Conservation (phyloP, 2,797 vertebrate genomes). For the Phalanger gymnotis region DNA sequence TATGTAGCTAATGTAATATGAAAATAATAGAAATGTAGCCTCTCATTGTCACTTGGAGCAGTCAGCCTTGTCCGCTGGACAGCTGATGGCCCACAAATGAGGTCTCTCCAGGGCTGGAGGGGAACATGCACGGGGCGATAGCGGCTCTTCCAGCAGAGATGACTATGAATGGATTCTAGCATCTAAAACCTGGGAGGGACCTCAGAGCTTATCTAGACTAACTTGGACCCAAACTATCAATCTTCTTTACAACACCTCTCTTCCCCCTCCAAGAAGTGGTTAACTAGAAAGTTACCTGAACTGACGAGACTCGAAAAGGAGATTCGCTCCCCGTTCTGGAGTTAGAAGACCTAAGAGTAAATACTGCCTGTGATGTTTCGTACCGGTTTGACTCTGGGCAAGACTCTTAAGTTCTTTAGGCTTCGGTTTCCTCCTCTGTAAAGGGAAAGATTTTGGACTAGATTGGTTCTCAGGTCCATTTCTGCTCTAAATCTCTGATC, state of each 20-base stretch:
- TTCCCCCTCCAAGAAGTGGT: not conserved
- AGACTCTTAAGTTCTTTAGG: not conserved
- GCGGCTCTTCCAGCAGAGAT: not conserved
- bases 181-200: not conserved
- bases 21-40: not conserved
- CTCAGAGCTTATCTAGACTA: not conserved
- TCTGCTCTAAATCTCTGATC: not conserved
- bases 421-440: not conserved
- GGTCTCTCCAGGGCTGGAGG: not conserved
- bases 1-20: not conserved
- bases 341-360: not conserved
- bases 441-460: not conserved
- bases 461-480: not conserved
- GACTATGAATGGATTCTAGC: not conserved
- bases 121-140: not conserved
- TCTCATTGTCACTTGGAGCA: not conserved
- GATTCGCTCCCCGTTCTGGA: not conserved
- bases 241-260: not conserved
- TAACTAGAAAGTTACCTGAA: not conserved
- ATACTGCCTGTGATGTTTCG: not conserved
- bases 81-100: not conserved
- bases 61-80: not conserved
- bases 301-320: not conserved
- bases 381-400: not conserved
- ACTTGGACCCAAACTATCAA: not conserved